Evolutionary conservation across 2,113 vertebrate species (phyloP).

Genomic region (Megaceryle torquata): DNA sequence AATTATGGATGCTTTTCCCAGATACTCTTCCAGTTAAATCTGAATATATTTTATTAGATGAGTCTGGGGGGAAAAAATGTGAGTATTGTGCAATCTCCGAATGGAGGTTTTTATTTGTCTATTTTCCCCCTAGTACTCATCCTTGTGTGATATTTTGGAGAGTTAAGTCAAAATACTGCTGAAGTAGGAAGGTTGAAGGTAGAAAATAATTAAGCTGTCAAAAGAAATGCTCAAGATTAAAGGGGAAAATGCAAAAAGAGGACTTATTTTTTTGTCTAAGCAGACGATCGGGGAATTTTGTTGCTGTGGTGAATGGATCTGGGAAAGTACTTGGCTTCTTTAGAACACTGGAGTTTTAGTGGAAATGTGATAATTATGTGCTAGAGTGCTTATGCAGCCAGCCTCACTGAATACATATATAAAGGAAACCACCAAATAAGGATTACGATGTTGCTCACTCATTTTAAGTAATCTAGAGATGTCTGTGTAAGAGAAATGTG

Average conservation of each 20-base stretch:
- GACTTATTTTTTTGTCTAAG: neutral
- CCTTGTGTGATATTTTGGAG: neutral
- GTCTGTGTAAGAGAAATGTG: neutral
- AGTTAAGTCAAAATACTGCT: neutral
- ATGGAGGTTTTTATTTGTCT: neutral
- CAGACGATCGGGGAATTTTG: neutral
- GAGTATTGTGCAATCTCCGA: neutral
- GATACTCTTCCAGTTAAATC: neutral
- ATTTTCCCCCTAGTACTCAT: neutral
- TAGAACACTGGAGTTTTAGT: neutral
- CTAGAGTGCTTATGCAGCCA: neutral
- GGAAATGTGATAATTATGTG: neutral
- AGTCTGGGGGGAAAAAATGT: rapidly evolving
- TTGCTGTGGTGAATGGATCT: neutral
- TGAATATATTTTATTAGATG: neutral
- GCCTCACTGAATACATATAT: neutral
- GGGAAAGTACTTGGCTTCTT: neutral
- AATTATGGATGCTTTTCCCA: neutral
- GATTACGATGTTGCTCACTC: neutral
- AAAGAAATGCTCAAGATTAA: neutral
- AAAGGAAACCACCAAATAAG: neutral
- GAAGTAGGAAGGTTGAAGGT: neutral
- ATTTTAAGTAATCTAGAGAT: neutral
- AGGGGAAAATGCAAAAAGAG: neutral
- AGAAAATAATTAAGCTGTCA: neutral